Conservation (phyloP, 2,888 invertebrate species). For the Plemyria rubiginata region DNA sequence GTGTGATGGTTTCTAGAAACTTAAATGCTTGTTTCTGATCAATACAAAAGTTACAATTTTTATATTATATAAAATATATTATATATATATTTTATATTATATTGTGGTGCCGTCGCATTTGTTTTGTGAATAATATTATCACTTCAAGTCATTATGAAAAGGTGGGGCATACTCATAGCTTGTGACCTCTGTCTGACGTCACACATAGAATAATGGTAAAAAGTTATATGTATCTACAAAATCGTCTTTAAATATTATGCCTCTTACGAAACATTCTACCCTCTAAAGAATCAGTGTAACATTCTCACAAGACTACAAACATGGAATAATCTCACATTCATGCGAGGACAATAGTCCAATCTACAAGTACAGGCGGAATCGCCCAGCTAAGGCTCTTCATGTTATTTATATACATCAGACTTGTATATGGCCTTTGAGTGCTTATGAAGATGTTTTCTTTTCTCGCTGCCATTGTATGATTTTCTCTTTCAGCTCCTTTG, state of each 20-base stretch:
- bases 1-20: conserved; percentile 35
- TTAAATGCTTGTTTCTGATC: conserved; percentile 38
- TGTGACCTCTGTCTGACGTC: conserved; percentile 34
- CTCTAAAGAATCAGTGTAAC: conserved; percentile 50
- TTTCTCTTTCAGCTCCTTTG: conserved; percentile 92
- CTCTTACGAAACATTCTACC: conserved; percentile 41
- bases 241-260: conserved; percentile 43
- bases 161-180: conserved; percentile 43
- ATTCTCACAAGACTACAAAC: conserved; percentile 61
- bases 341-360: conserved; percentile 76
- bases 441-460: conserved; percentile 84
- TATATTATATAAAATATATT: too few relatives aligned
- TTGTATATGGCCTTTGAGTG: conserved; percentile 64
- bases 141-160: conserved; percentile 28
- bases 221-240: conserved; percentile 43
- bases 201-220: conserved; percentile 34
- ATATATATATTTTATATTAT: too few relatives aligned
- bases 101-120: conserved; percentile 22
- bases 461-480: conserved; percentile 95
- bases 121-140: conserved; percentile 25
- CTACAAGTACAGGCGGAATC: conserved; percentile 57
- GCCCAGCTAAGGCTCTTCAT: conserved; percentile 71
- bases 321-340: conserved; percentile 79
- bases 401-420: conserved; percentile 80
- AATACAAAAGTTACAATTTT: conserved; percentile 12